Evolutionary conservation across 1,140 invertebrate genomes (phyloP), one percentile per base, ranked within the genome.

Genomic region (Cotesia typhae): DNA sequence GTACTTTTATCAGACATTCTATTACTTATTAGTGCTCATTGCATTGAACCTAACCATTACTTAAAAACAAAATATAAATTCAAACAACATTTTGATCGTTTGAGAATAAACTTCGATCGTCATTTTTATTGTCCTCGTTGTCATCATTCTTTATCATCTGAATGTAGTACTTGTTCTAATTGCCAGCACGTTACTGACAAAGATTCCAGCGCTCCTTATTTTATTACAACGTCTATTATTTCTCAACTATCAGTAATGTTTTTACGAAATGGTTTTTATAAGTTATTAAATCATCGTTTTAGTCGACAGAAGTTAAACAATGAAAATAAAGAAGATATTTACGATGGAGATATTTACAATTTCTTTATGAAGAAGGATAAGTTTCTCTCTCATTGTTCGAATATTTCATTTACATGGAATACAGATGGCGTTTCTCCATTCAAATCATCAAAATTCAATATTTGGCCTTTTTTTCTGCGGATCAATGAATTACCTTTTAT

Each of bases 351-450:
- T 0, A 37, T 66, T 12, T 71, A 71, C 17, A 65, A 37, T 0
- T 57, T 9, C 20, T 36, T 66, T 0, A n/a, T 20, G 0, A 57
- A 59, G 12, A 37, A 41, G 1, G 4, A 41, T 41, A 41, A 41
- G 4, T 1, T 41, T 41, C 38, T 41, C 1, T 41, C 38, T 41
- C 4, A 4, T 1, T 9, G 38, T 0, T 35, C 17, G 17, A 65
- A 20, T 70, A 74, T 74, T 12, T 70, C 67, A 0, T 64, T 70
- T 9, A 74, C 61, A 12, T 66, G 67, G 67, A 68, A 74, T 10
- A 57, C 67, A 20, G 61, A 71, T 41, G 38, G 38, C 38, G 38
- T 41, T 41, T 41, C 38, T 4, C 38, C 38, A 41, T 12, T 55
- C 9, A 67, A 69, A 20, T 69, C 72, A 0, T 73, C 72, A 9